phyloP scores from a whole-genome alignment of 2,888 invertebrate species.

The Heliconius hortense region DNA sequence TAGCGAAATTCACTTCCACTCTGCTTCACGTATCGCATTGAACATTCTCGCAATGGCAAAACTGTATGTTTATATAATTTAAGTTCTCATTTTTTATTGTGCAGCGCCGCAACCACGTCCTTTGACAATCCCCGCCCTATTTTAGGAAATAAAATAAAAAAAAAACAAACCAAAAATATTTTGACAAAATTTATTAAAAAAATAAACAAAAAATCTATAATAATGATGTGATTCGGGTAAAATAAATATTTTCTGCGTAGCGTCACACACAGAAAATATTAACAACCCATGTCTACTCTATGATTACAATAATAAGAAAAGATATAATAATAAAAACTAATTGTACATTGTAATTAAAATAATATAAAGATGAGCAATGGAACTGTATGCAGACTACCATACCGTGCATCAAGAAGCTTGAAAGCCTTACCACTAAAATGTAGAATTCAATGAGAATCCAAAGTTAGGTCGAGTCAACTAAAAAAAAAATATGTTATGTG shows the following conservation, averaged over 20 bases:
- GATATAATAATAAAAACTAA: conserved; percentile 48
- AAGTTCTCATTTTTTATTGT: conserved; percentile 66
- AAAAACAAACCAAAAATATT: conserved; percentile 59
- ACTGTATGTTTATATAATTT: conserved; percentile 55
- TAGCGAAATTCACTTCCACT: conserved; percentile 74
- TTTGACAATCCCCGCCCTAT: conserved; percentile 75
- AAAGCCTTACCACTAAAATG: conserved; percentile 50
- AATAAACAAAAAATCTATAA: conserved; percentile 59
- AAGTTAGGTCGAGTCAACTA: conserved; percentile 43
- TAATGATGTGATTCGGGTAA: conserved; percentile 52
- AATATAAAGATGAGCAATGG: conserved; percentile 54
- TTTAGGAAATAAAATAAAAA: conserved; percentile 53
- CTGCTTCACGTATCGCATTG: conserved; percentile 61
- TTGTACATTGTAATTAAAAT: conserved; percentile 46
- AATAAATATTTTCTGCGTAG: conserved; percentile 55
- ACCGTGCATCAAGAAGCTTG: conserved; percentile 58
- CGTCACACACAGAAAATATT: conserved; percentile 52
- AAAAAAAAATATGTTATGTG: conserved; percentile 51
- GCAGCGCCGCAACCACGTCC: conserved; percentile 78
- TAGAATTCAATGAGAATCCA: conserved; percentile 62
- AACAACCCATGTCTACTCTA: conserved; percentile 44
- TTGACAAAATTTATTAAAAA: conserved; percentile 67
- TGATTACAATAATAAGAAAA: conserved; percentile 43
- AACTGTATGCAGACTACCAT: conserved; percentile 61
- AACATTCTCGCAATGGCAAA: conserved; percentile 63